Conservation (phyloP, 2,113 vertebrate species). For the Girardinichthys multiradiatus region DNA sequence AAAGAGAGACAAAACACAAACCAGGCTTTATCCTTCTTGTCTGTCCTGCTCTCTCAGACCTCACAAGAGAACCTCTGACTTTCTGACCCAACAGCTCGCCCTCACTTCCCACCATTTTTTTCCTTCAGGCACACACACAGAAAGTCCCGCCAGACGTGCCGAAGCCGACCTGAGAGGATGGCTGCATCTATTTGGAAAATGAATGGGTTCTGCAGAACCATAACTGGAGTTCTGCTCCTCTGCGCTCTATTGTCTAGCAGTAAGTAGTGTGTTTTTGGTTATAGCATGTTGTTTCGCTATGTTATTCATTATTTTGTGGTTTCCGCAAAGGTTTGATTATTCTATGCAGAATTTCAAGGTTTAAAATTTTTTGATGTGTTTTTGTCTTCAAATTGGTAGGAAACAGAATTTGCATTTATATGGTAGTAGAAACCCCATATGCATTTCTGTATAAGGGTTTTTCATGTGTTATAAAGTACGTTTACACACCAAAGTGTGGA, state of each 20-base stretch:
- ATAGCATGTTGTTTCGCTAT: neutral
- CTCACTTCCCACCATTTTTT: slow-evolving; percentile 47
- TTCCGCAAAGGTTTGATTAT: neutral
- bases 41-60: slow-evolving; percentile 70
- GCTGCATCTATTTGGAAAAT: slow-evolving; percentile 71
- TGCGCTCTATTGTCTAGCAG: slow-evolving; percentile 66
- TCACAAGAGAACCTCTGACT: slow-evolving; percentile 71
- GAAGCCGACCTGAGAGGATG: slow-evolving; percentile 59
- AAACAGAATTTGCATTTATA: neutral
- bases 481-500: slow-evolving; percentile 29
- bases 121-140: slow-evolving; percentile 27
- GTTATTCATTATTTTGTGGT: neutral
- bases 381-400: neutral
- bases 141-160: slow-evolving; percentile 27
- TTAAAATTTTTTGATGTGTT: neutral
- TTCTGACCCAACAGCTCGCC: slow-evolving; percentile 20
- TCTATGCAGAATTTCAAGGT: neutral
- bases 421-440: neutral
- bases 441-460: slow-evolving; percentile 3
- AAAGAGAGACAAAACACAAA: slow-evolving; percentile 76
- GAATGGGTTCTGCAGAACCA: slow-evolving; percentile 73
- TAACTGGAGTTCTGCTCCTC: slow-evolving; percentile 63
- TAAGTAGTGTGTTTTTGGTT: slow-evolving; percentile 65
- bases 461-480: slow-evolving; percentile 32
- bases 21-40: slow-evolving; percentile 75